Percentiles rank a stretch among this genome's conserved stretches.
Evolutionary conservation across 2,113 vertebrate species (phyloP).

Genomic region (Corydoras sp.): DNA sequence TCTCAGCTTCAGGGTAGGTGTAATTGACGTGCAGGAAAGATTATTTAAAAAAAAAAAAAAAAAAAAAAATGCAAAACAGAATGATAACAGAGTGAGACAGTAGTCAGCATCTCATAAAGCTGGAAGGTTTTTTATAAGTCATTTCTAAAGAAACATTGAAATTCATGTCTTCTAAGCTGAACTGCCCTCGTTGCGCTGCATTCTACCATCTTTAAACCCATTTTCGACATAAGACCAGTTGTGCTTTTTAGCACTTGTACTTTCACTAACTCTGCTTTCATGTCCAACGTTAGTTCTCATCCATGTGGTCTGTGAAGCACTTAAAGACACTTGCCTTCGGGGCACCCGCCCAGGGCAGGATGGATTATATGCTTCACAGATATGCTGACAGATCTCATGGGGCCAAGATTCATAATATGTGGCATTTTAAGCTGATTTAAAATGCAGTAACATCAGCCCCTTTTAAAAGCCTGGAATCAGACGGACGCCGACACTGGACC

Average conservation of each 20-base stretch:
- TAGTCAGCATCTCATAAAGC: slow-evolving; percentile 11
- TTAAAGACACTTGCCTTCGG: slow-evolving; percentile 47
- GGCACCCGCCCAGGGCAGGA: slow-evolving; percentile 36
- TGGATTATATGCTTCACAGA: slow-evolving; percentile 66
- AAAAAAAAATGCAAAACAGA: not conserved
- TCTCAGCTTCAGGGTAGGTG: slow-evolving; percentile 96
- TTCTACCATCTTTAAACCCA: slow-evolving; percentile 38
- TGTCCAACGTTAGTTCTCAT: slow-evolving; percentile 57
- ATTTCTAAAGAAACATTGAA: slow-evolving; percentile 27
- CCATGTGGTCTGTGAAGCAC: slow-evolving; percentile 64
- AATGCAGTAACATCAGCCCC: slow-evolving; percentile 53
- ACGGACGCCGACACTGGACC: slow-evolving; percentile 53
- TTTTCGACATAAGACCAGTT: slow-evolving; percentile 49
- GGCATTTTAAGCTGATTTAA: slow-evolving; percentile 35
- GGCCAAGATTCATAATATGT: slow-evolving; percentile 49
- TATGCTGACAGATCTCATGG: slow-evolving; percentile 57
- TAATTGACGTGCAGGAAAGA: slow-evolving; percentile 52
- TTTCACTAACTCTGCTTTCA: slow-evolving; percentile 56
- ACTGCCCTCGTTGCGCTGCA: slow-evolving; percentile 36
- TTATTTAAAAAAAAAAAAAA: not conserved
- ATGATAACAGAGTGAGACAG: not conserved
- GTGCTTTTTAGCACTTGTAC: slow-evolving; percentile 37
- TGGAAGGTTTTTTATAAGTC: slow-evolving; percentile 5
- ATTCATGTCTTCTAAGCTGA: slow-evolving; percentile 32
- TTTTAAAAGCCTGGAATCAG: slow-evolving; percentile 59